phyloP scores from a whole-genome alignment of 2,888 invertebrate species.

The Selenia dentaria region DNA sequence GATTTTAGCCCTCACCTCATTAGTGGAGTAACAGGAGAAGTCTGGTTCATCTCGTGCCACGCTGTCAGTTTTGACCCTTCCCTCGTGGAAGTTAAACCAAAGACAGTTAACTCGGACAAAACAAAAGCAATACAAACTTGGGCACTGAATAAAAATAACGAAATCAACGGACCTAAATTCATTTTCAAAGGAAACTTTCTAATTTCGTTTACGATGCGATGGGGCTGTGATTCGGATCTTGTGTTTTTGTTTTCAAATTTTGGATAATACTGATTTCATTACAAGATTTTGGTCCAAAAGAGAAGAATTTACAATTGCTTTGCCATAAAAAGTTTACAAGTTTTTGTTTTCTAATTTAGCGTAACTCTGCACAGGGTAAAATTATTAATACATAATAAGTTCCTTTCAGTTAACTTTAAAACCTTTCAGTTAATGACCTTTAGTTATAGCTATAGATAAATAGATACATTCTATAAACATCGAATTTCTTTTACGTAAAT shows the following conservation, averaged over 20 bases:
- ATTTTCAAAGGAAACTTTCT: conserved; percentile 53
- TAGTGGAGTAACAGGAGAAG: too few relatives aligned
- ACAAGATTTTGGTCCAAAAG: conserved; percentile 2
- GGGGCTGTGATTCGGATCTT: conserved; percentile 15
- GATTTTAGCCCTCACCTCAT: too few relatives aligned
- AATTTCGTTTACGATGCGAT: conserved; percentile 27
- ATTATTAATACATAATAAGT: too few relatives aligned
- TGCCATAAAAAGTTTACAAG: too few relatives aligned
- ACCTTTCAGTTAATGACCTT: too few relatives aligned
- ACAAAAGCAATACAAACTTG: conserved; percentile 69
- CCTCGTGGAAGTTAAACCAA: conserved; percentile 36
- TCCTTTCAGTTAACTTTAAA: too few relatives aligned
- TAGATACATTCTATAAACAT: too few relatives aligned
- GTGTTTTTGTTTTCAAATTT: conserved; percentile 24
- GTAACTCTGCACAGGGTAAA: too few relatives aligned
- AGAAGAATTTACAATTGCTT: background rate
- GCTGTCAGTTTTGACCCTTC: background rate
- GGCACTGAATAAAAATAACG: conserved; percentile 73
- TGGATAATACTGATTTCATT: conserved; percentile 15
- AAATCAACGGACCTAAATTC: conserved; percentile 59
- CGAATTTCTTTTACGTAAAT: too few relatives aligned
- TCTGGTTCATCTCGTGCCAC: background rate
- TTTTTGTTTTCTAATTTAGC: too few relatives aligned
- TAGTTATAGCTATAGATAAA: too few relatives aligned
- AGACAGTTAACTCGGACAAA: conserved; percentile 38